Conservation (phyloP, 2,113 vertebrate genomes). For the Pogona vitticeps region DNA sequence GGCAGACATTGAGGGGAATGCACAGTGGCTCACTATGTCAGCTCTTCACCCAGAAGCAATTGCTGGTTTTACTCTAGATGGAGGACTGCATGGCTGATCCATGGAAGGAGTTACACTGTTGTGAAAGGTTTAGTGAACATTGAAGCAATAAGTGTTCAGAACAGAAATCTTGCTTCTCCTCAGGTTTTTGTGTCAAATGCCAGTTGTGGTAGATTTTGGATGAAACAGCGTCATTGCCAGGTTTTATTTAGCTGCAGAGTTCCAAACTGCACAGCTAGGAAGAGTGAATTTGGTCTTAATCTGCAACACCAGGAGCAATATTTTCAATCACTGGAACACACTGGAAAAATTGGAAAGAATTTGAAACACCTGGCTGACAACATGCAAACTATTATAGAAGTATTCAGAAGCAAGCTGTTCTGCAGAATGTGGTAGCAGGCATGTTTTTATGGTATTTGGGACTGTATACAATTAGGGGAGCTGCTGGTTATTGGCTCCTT, state of each 20-base stretch:
- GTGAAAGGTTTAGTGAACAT: background rate
- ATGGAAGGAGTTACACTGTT: background rate
- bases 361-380: constrained; percentile 55
- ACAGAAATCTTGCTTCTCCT: background rate
- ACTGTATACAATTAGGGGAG: constrained; percentile 49
- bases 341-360: constrained; percentile 20
- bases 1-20: too few relatives aligned
- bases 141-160: background rate
- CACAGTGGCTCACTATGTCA: background rate
- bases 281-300: constrained; percentile 3
- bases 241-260: background rate
- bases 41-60: background rate
- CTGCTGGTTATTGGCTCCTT: constrained; percentile 28
- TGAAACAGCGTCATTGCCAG: background rate
- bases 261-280: background rate
- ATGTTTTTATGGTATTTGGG: constrained; percentile 54
- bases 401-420: constrained; percentile 50
- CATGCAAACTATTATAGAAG: constrained; percentile 65
- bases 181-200: too few relatives aligned
- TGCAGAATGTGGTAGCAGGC: constrained; percentile 57
- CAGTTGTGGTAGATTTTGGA: background rate
- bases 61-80: background rate
- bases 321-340: constrained; percentile 7
- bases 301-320: background rate
- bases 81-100: background rate